phyloP scores from a whole-genome alignment of 2,888 invertebrate species.

The Latrodectus elegans region DNA sequence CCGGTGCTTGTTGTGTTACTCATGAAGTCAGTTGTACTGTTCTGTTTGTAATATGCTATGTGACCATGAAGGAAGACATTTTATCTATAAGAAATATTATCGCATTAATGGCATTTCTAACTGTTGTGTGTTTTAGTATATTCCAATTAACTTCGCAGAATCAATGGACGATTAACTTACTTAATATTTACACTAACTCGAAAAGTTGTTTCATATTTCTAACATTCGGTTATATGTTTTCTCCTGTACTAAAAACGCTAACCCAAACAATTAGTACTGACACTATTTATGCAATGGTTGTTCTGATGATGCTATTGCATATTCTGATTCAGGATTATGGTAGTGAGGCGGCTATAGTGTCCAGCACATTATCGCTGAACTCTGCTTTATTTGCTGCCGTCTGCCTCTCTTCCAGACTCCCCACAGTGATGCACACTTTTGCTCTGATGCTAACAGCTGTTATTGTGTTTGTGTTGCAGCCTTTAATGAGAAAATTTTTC shows the following conservation, averaged over 20 bases:
- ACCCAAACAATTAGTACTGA: constrained; percentile 98
- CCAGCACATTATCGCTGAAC: constrained; percentile 92
- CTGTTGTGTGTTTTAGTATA: constrained; percentile 74
- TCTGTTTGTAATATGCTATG: constrained; percentile 60
- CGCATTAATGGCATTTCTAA: not conserved
- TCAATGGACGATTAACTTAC: constrained; percentile 31
- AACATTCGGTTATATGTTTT: constrained; percentile 89
- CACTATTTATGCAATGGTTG: constrained; percentile 95
- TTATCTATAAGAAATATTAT: constrained; percentile 80
- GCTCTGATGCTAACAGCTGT: constrained; percentile 91
- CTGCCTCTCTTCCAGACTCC: constrained; percentile 92
- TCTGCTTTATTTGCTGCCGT: constrained; percentile 96
- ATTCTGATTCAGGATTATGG: constrained; percentile 95
- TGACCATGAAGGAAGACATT: constrained; percentile 81
- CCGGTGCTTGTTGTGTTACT: constrained; percentile 85
- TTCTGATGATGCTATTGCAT: constrained; percentile 89
- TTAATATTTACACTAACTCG: constrained; percentile 78
- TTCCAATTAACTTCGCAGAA: constrained; percentile 7
- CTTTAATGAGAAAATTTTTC: constrained; percentile 82
- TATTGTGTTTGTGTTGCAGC: constrained; percentile 90
- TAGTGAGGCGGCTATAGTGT: constrained; percentile 86
- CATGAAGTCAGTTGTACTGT: constrained; percentile 82
- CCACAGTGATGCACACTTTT: constrained; percentile 90
- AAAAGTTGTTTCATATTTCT: constrained; percentile 88
- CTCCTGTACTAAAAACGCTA: constrained; percentile 93